Evolutionary conservation across 2,113 vertebrate genomes (phyloP), one percentile per base, ranked within the genome.

Genomic region (Nesogale talazaci): DNA sequence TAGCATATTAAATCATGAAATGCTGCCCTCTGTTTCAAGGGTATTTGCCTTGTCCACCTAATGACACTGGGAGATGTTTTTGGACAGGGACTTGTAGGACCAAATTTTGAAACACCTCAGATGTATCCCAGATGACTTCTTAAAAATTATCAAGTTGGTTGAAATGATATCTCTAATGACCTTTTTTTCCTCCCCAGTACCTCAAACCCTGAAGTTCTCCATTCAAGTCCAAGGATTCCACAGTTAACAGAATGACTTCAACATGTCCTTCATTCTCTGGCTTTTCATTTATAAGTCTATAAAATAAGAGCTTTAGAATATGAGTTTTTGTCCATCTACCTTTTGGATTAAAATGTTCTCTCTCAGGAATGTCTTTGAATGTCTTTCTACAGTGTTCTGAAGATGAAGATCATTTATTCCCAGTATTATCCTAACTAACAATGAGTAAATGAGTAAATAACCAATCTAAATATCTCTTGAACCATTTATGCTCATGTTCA

Each of bases 391-490:
- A 78, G 38, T 83, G 79, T 25, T 40, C 61, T 20, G n/a, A 84
- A 88, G 75, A 74, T 83, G 15, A 93, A 89, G 61, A 75, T 36
- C 36, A n/a, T 74, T 46, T 74, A 23, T 69, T 69, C 65, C 67
- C 42, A 69, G n/a, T 74, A 3, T 74, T 74, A 75, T 74, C 31
- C 4, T 70, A 86, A 65, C 42, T 46, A 86, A 52, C 57, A 3
- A n/a, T 86, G 56, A 57, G 70, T 86, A 46, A 22, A 52, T 34
- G 29, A 75, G 34, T 57, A 29, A 88, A 25, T 63, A 81, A 20
- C 42, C 81, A 16, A 78, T 90, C 61, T 90, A 83, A 75, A 52
- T 77, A 72, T 36, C 77, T 76, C 69, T 90, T 75, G 29, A 83
- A n/a, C 20, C 22, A 38, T 56, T 78, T 63, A 80, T 86, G 25